Base-by-base conservation (phyloP, 2,888 invertebrate species). In the Schizotus pectinicornis region DNA sequence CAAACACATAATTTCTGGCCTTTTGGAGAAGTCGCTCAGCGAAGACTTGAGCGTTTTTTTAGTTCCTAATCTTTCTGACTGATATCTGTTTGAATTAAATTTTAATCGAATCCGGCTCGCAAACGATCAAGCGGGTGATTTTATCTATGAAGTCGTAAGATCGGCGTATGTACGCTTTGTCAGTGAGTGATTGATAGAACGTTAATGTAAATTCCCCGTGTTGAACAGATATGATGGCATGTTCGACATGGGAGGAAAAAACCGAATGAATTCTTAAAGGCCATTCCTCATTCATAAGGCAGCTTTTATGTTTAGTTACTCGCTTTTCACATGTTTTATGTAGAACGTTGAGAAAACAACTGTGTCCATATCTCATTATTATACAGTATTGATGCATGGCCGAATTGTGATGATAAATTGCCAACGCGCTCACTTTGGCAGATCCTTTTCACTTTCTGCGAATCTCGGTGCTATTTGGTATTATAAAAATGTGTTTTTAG, bases 191-290 rank as follows among this genome's bases (percentile, higher is more conserved):
- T 60, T 56, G 57, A 62, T 62, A 38, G 50, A 14, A 50, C 50
- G 59, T 48, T 48, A 54, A 62, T 62, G 46, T 59, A 56, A 57
- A 62, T 62, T 48, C 52, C 46, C 52, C 48, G 31, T 45, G 52
- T 48, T 43, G 53, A 59, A 59, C 59, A 51, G 48, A 52, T 57
- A 50, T 59, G 57, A 54, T 53, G 59, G 55, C 52, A 49, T 49
- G 57, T 59, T 51, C 38, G 12, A 12, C 14, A 32, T 7, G 34
- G 32, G 5, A 31, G 9, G 33, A 35, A 50, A 56, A 55, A 47
- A n/a, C 33, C 14, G 35, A 48, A 50, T 56, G 46, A 56, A 42
- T 56, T 50, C 48, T 48, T 39, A 45, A 34, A 34, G 34, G 45
- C 43, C 50, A 56, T 56, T 50, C 56, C 50, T 56, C 50, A 56